phyloP scores from a whole-genome alignment of 2,113 vertebrate genomes.

The Syngnathus typhle region DNA sequence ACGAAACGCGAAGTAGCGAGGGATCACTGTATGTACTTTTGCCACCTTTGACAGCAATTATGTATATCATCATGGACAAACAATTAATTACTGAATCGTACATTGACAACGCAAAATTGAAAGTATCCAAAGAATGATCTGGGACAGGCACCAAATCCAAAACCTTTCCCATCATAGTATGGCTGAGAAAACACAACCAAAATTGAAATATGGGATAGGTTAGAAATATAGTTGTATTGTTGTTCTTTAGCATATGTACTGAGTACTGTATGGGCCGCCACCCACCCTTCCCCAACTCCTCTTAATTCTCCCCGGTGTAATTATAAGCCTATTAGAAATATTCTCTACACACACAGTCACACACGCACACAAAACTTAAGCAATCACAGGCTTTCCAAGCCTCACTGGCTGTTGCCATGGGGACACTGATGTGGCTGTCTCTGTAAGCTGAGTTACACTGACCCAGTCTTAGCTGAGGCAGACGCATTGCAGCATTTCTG shows the following conservation, averaged over 20 bases:
- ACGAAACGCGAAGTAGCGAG: too few relatives aligned
- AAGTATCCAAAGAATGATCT: too few relatives aligned
- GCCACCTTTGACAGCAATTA: too few relatives aligned
- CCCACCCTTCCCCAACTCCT: background rate
- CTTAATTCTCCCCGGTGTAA: background rate
- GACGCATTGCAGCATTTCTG: conserved; percentile 81
- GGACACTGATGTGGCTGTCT: conserved; percentile 45
- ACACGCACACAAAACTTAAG: conserved; percentile 2
- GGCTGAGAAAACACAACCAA: background rate
- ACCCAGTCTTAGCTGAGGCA: conserved; percentile 69
- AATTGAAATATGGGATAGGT: background rate
- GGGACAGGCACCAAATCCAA: too few relatives aligned
- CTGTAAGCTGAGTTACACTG: conserved; percentile 69
- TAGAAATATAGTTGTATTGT: background rate
- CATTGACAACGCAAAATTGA: too few relatives aligned
- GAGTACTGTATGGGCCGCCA: background rate
- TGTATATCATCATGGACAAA: too few relatives aligned
- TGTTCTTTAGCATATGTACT: background rate
- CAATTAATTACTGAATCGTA: too few relatives aligned
- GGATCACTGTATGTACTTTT: too few relatives aligned
- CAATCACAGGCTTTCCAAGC: conserved; percentile 16
- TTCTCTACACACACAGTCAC: too few relatives aligned
- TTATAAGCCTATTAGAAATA: background rate
- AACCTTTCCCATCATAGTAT: too few relatives aligned
- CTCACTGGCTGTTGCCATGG: conserved; percentile 70